Conservation (phyloP, 2,888 invertebrate species). For the Drosophila mettleri region DNA sequence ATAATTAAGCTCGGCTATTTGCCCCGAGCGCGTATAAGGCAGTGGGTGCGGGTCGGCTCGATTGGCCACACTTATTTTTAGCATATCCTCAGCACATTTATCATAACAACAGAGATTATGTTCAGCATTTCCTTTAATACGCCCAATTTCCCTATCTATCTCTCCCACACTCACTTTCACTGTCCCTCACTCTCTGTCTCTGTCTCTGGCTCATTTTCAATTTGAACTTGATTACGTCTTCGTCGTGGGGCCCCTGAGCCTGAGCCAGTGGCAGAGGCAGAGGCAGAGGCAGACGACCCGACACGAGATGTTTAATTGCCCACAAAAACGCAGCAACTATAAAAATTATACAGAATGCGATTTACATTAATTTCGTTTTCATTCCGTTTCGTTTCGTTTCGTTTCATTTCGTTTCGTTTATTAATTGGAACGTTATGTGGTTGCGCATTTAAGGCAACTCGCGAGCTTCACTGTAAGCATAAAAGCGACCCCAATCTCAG, state of each 20-base stretch:
- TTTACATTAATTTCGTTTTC: conserved; percentile 71
- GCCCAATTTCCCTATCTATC: not conserved
- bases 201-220: conserved; percentile 1
- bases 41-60: not conserved
- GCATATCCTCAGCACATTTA: not conserved
- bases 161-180: not conserved
- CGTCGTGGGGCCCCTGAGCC: not conserved
- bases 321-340: conserved; percentile 76
- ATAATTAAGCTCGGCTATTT: too few relatives aligned
- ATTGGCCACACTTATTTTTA: not conserved
- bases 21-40: not conserved
- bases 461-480: not conserved
- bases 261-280: not conserved
- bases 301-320: conserved; percentile 74
- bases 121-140: conserved; percentile 6
- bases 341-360: conserved; percentile 71
- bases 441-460: conserved; percentile 40
- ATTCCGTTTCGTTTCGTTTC: conserved; percentile 35
- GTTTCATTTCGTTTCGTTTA: conserved; percentile 59
- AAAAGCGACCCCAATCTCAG: conserved; percentile 17
- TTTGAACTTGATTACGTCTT: conserved; percentile 10
- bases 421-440: conserved; percentile 73
- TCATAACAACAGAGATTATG: conserved; percentile 4
- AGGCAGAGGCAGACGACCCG: too few relatives aligned
- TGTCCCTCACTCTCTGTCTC: not conserved